Evolutionary conservation across 1,140 invertebrate genomes (phyloP), one percentile per base, ranked within the genome.

Genomic region (Drosophila setifemur): DNA sequence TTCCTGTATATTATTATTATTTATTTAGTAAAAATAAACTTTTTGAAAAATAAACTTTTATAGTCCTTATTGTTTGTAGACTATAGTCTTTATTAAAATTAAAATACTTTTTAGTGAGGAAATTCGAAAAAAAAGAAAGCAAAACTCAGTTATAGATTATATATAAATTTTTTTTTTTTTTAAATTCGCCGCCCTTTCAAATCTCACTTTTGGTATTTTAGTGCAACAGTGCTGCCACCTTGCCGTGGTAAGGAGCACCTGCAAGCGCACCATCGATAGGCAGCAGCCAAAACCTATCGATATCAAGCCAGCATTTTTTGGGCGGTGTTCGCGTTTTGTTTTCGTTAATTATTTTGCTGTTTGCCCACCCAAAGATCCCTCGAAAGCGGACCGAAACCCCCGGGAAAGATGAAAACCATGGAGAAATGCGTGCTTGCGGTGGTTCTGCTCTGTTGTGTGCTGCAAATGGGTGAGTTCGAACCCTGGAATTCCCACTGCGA

Each of bases 391-490:
- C 4, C 6, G 8, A 9, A 9, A 4, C 1, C 11, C 33, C 12
- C 8, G 3, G 3, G 19, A 11, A 67, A 12, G 2, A 88, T 88
- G 85, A 55, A 55, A 25, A 40, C 50, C 19, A 12, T 78, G 4
- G 72, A 89, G 16, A 77, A 71, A 39, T 57, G 50, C 9, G 8
- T 66, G 0, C 12, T 88, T 6, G 55, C 25, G 4, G 70, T 42
- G 5, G 9, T 73, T 0, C 4, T 82, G 9, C 29, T 82, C 0
- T 47, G 69, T 49, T 86, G 69, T 39, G 45, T 79, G 47, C 53
- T 88, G 42, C 79, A 86, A 57, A 61, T 82, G 57, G 88, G 88
- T 89, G 11, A 82, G 61, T 69, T 12, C 8, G 9, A 3, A 2
- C 0, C n/a, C 25, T 12, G 5, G 0, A 39, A 40, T 18, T 14